Percentiles rank a stretch among this genome's conserved stretches.
Evolutionary conservation across 2,888 invertebrate genomes (phyloP).

Genomic region (Drosophila prostipennis): DNA sequence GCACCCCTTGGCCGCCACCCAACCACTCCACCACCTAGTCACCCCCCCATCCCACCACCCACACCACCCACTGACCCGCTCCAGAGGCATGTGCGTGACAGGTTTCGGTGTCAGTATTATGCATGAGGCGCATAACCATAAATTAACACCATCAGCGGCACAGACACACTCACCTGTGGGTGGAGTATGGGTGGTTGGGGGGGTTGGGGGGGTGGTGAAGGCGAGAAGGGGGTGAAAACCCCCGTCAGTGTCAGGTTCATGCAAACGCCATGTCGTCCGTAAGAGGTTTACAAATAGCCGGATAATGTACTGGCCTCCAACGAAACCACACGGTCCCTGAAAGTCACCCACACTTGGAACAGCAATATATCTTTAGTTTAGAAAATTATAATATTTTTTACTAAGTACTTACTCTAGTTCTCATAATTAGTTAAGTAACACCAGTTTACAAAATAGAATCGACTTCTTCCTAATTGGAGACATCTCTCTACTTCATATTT

Average conservation of each 20-base stretch:
- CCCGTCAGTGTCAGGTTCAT: conserved; percentile 40
- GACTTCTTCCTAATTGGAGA: no score
- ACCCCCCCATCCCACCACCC: not conserved
- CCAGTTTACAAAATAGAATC: no score
- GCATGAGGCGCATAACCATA: conserved; percentile 63
- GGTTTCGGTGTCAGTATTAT: conserved; percentile 60
- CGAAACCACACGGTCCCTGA: conserved; percentile 7
- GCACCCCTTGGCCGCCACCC: conserved; percentile 3
- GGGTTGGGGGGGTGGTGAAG: not conserved
- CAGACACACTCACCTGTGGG: conserved; percentile 26
- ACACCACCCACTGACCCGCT: conserved; percentile 24
- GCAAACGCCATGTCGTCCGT: conserved; percentile 30
- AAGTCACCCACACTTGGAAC: conserved; percentile 7
- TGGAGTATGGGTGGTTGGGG: not conserved
- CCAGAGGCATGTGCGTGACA: conserved; percentile 63
- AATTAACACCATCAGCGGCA: conserved; percentile 59
- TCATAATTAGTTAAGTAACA: no score
- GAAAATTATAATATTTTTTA: no score
- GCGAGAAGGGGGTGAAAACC: no score
- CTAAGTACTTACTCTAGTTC: no score
- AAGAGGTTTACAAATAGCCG: conserved; percentile 48
- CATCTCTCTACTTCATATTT: no score
- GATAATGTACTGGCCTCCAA: conserved; percentile 24
- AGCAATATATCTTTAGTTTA: not conserved
- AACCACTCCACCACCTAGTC: not conserved